Evolutionary conservation across 2,888 invertebrate species (phyloP).

Genomic region (Azorinus chamasolen): DNA sequence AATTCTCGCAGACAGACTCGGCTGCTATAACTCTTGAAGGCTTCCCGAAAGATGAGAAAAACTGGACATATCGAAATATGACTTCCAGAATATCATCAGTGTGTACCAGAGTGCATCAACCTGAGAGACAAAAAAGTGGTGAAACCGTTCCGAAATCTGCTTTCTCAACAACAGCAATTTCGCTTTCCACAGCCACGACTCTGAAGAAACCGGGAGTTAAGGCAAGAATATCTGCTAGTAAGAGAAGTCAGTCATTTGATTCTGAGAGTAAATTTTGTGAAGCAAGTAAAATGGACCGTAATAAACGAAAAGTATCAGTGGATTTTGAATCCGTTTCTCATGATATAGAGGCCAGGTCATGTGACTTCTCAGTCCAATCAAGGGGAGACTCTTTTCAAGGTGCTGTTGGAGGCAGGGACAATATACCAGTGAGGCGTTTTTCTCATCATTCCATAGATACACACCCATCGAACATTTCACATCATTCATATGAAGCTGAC

Average conservation of each 20-base stretch:
- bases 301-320: conserved; percentile 11
- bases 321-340: conserved; percentile 46
- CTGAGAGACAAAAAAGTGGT: conserved; percentile 51
- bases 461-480: conserved; percentile 22
- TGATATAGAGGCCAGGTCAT: conserved; percentile 44
- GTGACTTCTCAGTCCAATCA: conserved; percentile 39
- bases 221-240: conserved; percentile 20
- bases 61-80: conserved; percentile 74
- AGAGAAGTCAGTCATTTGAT: conserved; percentile 1
- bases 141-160: conserved; percentile 66
- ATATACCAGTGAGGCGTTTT: conserved; percentile 9
- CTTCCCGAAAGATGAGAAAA: conserved; percentile 76
- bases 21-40: conserved; percentile 81
- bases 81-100: conserved; percentile 60
- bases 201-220: conserved; percentile 52
- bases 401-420: conserved; percentile 41
- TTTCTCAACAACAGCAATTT: conserved; percentile 54
- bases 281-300: neutral
- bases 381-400: conserved; percentile 25
- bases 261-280: conserved; percentile 17
- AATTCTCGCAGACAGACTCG: conserved; percentile 80
- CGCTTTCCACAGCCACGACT: conserved; percentile 64
- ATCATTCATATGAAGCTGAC: conserved; percentile 1
- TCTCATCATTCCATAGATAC: conserved; percentile 24
- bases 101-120: conserved; percentile 52